These are phyloP conservation scores for Eurypyga helias DNA, from an alignment of 2,113 vertebrate genomes.

Conservation along the genomic window DNA sequence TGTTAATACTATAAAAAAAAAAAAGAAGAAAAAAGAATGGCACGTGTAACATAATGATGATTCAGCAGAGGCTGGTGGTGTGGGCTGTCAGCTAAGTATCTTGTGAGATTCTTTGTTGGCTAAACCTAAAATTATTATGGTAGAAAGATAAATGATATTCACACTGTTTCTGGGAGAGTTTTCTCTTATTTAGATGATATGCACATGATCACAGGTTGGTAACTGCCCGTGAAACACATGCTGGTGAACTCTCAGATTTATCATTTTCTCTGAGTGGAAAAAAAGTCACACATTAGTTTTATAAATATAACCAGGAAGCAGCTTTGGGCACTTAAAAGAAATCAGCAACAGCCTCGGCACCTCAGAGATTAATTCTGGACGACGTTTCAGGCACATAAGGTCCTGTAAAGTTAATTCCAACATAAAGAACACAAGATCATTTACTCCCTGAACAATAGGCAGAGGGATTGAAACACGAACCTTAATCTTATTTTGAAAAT, in stretches of 20 bases:
- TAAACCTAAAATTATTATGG: neutral
- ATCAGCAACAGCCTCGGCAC: neutral
- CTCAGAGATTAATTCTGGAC: neutral
- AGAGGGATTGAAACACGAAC: neutral
- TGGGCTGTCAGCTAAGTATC: neutral
- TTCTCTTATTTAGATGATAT: neutral
- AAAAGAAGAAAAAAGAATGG: neutral
- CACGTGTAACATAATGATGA: neutral
- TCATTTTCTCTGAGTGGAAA: neutral
- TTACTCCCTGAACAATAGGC: neutral
- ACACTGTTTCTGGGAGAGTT: neutral
- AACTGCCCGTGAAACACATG: neutral
- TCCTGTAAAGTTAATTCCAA: neutral
- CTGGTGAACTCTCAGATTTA: neutral
- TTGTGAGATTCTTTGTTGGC: neutral
- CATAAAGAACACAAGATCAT: neutral
- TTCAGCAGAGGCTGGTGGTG: neutral
- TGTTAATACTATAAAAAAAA: neutral
- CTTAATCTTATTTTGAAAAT: neutral
- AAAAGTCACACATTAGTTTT: neutral
- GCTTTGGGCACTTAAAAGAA: neutral
- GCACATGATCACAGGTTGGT: neutral
- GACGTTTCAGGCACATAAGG: neutral
- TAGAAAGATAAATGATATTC: neutral
- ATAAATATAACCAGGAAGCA: constrained; percentile 4